These are phyloP conservation scores for Eciton burchellii DNA, from an alignment of 1,140 invertebrate species.

Conservation along the genomic window DNA sequence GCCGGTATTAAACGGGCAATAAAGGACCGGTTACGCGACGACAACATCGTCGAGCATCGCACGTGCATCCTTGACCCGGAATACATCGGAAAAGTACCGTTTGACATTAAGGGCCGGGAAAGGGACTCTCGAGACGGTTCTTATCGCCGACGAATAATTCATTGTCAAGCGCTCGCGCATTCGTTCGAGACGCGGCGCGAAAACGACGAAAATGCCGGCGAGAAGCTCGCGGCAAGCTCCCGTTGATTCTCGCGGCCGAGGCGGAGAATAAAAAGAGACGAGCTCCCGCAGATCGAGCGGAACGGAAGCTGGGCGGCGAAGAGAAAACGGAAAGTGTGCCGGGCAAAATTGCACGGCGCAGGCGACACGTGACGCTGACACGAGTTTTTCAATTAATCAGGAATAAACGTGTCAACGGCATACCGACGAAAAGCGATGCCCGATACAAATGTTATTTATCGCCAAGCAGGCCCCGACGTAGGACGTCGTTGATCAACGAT, in stretches of 20 bases:
- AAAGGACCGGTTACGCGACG: neutral
- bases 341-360: slow-evolving; percentile 62
- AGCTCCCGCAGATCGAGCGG: slow-evolving; percentile 8
- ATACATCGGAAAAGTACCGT: neutral
- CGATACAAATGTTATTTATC: slow-evolving; percentile 73
- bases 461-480: slow-evolving; percentile 57
- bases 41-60: neutral
- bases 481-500: slow-evolving; percentile 70
- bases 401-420: slow-evolving; percentile 71
- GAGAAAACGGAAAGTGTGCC: slow-evolving; percentile 65
- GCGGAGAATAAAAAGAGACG: neutral
- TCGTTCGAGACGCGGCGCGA: neutral
- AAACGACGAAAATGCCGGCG: slow-evolving; percentile 1
- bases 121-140: neutral
- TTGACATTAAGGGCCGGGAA: slow-evolving; percentile 12
- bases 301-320: slow-evolving; percentile 17
- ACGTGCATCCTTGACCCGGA: slow-evolving; percentile 8
- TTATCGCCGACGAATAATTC: slow-evolving; percentile 27
- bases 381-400: slow-evolving; percentile 74
- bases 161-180: neutral
- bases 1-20: neutral
- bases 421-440: slow-evolving; percentile 61
- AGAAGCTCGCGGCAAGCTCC: neutral
- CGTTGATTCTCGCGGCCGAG: slow-evolving; percentile 13
- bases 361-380: slow-evolving; percentile 68